Evolutionary conservation across 2,113 vertebrate genomes (phyloP).

Genomic region (Mellivora capensis): DNA sequence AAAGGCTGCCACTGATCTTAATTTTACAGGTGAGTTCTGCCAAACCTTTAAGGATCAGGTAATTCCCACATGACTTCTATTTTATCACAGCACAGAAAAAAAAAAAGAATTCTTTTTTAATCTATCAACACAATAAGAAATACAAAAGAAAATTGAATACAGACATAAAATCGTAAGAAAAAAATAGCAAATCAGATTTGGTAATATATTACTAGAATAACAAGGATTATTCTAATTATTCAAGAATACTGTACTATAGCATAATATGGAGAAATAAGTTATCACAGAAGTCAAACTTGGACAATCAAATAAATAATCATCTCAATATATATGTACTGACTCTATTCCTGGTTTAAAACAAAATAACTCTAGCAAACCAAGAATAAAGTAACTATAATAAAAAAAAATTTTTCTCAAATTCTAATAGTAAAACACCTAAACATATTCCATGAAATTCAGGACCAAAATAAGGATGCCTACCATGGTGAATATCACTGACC

Average conservation of each 20-base stretch:
- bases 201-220: neutral
- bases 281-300: neutral
- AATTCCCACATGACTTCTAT: neutral
- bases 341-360: neutral
- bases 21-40: neutral
- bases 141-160: neutral
- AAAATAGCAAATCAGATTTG: neutral
- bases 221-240: neutral
- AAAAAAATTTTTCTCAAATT: constrained; percentile 11
- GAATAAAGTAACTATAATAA: neutral
- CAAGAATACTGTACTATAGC: neutral
- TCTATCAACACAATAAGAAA: neutral
- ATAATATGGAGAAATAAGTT: neutral
- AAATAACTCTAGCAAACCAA: neutral
- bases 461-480: neutral
- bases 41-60: neutral
- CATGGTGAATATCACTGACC: neutral
- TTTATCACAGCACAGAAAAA: neutral
- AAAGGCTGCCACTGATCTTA: neutral
- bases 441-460: neutral
- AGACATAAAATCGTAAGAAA: neutral
- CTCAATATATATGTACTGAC: neutral
- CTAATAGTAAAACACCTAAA: neutral
- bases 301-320: neutral
- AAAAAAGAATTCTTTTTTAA: neutral